phyloP scores from a whole-genome alignment of 2,888 invertebrate species.

The Chironomus riparius region DNA sequence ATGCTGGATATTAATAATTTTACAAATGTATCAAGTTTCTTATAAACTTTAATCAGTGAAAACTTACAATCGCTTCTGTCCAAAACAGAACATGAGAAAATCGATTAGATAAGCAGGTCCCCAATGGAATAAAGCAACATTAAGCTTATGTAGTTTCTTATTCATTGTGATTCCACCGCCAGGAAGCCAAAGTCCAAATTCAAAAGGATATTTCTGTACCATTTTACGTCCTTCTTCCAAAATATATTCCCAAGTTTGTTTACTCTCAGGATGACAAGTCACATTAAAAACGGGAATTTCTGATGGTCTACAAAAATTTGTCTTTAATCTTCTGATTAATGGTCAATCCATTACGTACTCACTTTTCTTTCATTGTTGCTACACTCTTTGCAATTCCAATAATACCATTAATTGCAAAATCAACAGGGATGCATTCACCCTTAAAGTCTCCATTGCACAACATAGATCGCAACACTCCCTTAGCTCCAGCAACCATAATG shows the following conservation, averaged over 20 bases:
- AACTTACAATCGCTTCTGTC: conserved; percentile 75
- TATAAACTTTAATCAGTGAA: conserved; percentile 32
- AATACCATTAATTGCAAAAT: conserved; percentile 74
- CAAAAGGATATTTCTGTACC: conserved; percentile 70
- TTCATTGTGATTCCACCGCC: conserved; percentile 66
- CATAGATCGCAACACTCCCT: conserved; percentile 87
- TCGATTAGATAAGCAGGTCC: conserved; percentile 76
- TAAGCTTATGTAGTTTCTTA: conserved; percentile 57
- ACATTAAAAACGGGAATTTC: conserved; percentile 81
- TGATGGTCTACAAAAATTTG: conserved; percentile 44
- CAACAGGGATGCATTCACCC: conserved; percentile 72
- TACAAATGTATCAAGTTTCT: neutral
- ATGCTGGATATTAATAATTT: conserved; percentile 51
- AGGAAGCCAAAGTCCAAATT: conserved; percentile 78
- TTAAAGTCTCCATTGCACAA: conserved; percentile 63
- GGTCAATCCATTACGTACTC: conserved; percentile 28
- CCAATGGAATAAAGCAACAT: conserved; percentile 67
- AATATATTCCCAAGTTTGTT: conserved; percentile 80
- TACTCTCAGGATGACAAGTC: conserved; percentile 74
- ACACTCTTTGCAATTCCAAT: conserved; percentile 58
- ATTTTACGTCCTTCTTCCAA: conserved; percentile 63
- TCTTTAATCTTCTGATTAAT: no score
- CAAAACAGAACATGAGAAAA: conserved; percentile 61
- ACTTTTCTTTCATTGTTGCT: conserved; percentile 47
- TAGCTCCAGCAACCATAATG: conserved; percentile 57